Evolutionary conservation across 2,888 invertebrate genomes (phyloP), one percentile per base, ranked within the genome.

Genomic region (Euplagia quadripunctaria): DNA sequence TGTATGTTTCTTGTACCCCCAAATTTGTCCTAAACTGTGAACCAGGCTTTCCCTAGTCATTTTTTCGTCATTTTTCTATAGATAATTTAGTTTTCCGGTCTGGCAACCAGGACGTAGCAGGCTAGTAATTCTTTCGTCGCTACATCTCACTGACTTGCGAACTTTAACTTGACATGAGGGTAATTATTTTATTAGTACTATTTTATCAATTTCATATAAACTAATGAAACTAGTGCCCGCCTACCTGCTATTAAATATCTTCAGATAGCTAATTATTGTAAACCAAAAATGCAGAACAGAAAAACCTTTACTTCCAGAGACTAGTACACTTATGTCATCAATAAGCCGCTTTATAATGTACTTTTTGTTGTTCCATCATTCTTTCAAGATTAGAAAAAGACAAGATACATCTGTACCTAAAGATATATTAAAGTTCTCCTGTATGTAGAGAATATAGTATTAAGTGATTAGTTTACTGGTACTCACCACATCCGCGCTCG

Each of bases 401-500:
- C 31, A 31, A 31, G 2, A 31, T 31, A 31, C 2, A 31, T 31
- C 31, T 31, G 31, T 31, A 31, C 31, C 31, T 31, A 31, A 31
- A 31, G 31, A 31, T 31, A 31, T 31, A 2, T 31, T 31, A 31
- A 1, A 31, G 31, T 31, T 31, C 31, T 31, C 31, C 31, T 31
- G 2, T 31, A 31, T 31, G 31, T 31, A 31, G 31, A 31, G 31
- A 31, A 31, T 2, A 31, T 31, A 31, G 31, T 31, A 31, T 31
- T 31, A 31, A 31, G 31, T 31, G 2, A 0, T 68, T 16, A 12
- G 17, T 64, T 31, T 41, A 46, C 5, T 17, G 20, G 70, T 76
- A 78, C 89, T 88, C 80, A 90, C 91, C 96, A 91, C 97, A 97
- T 73, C 96, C 90, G 74, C 81, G 82, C 92, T 97, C 97, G 87